Conservation (phyloP, 2,888 invertebrate species). For the Polyploca ridens region DNA sequence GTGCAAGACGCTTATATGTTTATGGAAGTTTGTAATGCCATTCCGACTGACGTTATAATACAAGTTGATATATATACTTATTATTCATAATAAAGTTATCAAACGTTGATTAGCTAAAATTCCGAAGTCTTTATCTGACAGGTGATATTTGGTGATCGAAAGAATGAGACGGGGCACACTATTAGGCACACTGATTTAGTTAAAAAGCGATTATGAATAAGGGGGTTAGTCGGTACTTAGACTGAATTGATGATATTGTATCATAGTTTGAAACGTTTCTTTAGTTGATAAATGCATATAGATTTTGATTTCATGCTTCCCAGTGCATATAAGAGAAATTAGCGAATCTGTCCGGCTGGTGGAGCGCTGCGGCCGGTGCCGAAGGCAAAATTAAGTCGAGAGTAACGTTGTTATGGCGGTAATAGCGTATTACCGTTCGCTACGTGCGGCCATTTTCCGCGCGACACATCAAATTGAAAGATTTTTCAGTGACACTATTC, state of each 20-base stretch:
- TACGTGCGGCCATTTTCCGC: slow-evolving; percentile 68
- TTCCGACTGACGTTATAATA: slow-evolving; percentile 13
- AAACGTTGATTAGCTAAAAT: no score
- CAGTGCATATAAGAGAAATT: slow-evolving; percentile 31
- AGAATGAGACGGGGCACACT: no score
- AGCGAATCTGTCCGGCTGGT: slow-evolving; percentile 61
- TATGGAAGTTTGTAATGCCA: slow-evolving; percentile 40
- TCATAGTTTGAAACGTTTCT: not conserved
- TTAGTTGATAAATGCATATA: slow-evolving; percentile 15
- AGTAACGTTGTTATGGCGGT: slow-evolving; percentile 79
- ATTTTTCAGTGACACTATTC: slow-evolving; percentile 75
- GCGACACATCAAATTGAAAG: slow-evolving; percentile 70
- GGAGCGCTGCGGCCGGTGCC: slow-evolving; percentile 40
- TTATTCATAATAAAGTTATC: no score
- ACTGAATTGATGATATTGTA: not conserved
- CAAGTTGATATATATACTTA: not conserved
- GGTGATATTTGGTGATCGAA: no score
- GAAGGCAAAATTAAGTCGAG: slow-evolving; percentile 77
- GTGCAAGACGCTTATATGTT: slow-evolving; percentile 41
- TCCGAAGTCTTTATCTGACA: no score
- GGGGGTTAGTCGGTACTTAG: not conserved
- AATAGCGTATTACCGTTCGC: slow-evolving; percentile 73
- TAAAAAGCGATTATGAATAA: no score
- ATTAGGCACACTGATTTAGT: no score
- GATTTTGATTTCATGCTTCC: slow-evolving; percentile 44